Percentiles rank a stretch among this genome's conserved stretches.
Conservation (phyloP, 2,797 vertebrate genomes). For the Betta splendens region DNA sequence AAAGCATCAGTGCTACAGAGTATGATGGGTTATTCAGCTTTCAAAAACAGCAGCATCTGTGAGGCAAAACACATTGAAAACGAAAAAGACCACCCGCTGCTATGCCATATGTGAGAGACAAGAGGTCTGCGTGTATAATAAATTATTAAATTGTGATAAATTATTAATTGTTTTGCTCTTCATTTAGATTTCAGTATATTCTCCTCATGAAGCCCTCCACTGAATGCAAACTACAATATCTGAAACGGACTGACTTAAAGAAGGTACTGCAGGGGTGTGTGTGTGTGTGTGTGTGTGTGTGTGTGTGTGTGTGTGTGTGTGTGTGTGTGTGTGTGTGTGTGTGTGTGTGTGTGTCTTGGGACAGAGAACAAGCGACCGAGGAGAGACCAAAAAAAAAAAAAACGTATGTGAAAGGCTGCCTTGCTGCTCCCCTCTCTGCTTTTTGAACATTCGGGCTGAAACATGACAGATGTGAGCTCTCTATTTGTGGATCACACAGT, state of each 20-base stretch:
- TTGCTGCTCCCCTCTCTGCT: slow-evolving; percentile 33
- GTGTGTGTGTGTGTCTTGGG: slow-evolving; percentile 15
- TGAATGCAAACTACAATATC: slow-evolving; percentile 18
- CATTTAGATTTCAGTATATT: slow-evolving; percentile 49
- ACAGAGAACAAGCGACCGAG: slow-evolving; percentile 13
- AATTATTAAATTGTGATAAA: slow-evolving; percentile 57
- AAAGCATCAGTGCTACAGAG: too few relatives aligned
- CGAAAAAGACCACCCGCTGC: slow-evolving; percentile 11
- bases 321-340: neutral
- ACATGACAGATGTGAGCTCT: slow-evolving; percentile 46
- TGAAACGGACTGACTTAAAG: slow-evolving; percentile 7
- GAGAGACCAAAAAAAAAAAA: too few relatives aligned
- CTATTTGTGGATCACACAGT: slow-evolving; percentile 63
- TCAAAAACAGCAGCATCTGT: neutral
- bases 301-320: neutral
- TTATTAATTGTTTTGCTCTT: slow-evolving; percentile 51
- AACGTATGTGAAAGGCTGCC: slow-evolving; percentile 21
- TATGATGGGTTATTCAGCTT: too few relatives aligned
- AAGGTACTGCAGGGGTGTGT: slow-evolving; percentile 1
- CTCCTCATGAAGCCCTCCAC: slow-evolving; percentile 13
- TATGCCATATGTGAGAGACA: slow-evolving; percentile 28
- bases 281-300: neutral
- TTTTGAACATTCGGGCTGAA: slow-evolving; percentile 58
- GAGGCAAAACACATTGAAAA: slow-evolving; percentile 8
- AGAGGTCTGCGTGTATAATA: slow-evolving; percentile 41